Evolutionary conservation across 1,140 invertebrate species (phyloP), one percentile per base, ranked within the genome.

Genomic region (Brachionus koreanus): DNA sequence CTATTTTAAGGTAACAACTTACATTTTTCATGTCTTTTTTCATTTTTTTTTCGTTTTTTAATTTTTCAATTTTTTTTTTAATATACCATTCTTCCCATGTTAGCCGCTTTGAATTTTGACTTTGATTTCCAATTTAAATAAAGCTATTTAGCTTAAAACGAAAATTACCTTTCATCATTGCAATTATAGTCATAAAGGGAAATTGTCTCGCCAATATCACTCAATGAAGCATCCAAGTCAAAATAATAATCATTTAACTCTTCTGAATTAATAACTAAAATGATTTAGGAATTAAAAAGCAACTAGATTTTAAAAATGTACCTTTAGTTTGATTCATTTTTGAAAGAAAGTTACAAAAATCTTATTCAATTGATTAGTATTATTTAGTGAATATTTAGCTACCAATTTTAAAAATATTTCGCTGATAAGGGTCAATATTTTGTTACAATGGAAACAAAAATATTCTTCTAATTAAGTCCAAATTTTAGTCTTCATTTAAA

Each of bases 11-110:
- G n/a, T n/a, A n/a, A n/a, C n/a, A n/a, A n/a, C 39, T 79, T 63
- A 79, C 76, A 29, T 79, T 42, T 42, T 39, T 29, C 46, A 61
- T 79, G 9, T 42, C 35, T 25, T 61, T 35, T 23, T 57, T 29
- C 33, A 61, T 29, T 65, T 79, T 57, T 79, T 79, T 61, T 25
- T 79, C 61, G 57, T 61, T 79, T 33, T 63, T 61, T 25, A 65
- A 39, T 33, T 57, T 42, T 79, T 79, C 49, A 25, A 79, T 35
- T 13, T 65, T 79, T 61, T 79, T 79, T 16, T 79, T 79, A 5
- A 79, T 35, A 79, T 79, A 79, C 76, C 76, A 79, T 61, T 79
- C 76, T 65, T 79, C 49, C 76, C 76, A 79, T 19, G 76, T 79
- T 19, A 79, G 12, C 12, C 49, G 13, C 25, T 42, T 79, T 0